phyloP scores from a whole-genome alignment of 2,888 invertebrate genomes.

The Lysandra bellargus region DNA sequence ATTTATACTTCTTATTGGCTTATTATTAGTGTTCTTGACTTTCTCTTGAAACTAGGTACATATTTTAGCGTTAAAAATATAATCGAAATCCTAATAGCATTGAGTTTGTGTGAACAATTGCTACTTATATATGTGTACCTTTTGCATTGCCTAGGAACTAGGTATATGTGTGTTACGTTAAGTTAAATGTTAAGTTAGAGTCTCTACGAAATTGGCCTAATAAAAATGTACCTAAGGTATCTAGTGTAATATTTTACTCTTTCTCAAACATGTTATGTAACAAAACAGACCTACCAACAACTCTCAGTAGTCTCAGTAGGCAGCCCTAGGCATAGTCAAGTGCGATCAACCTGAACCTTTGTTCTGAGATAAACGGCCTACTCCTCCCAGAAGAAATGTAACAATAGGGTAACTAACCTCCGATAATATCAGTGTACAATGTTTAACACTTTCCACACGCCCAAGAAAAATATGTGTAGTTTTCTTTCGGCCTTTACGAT shows the following conservation, averaged over 20 bases:
- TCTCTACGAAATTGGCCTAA: too few species aligned
- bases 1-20: too few species aligned
- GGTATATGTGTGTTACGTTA: too few species aligned
- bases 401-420: constrained; percentile 19
- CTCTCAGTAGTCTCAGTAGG: not conserved
- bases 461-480: not conserved
- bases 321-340: constrained; percentile 10
- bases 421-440: not conserved
- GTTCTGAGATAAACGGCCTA: constrained; percentile 37
- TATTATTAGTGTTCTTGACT: too few species aligned
- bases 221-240: not conserved
- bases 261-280: not conserved
- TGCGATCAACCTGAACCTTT: constrained; percentile 29
- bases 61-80: too few species aligned
- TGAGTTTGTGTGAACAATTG: too few species aligned
- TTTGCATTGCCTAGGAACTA: too few species aligned
- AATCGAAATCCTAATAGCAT: too few species aligned
- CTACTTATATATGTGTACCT: too few species aligned
- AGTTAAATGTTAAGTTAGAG: too few species aligned
- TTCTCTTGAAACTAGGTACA: too few species aligned
- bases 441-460: constrained; percentile 6
- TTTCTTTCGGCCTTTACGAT: too few species aligned
- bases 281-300: not conserved
- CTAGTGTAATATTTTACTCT: not conserved
- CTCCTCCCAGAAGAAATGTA: constrained; percentile 20